Evolutionary conservation across 2,797 vertebrate species (phyloP).

Genomic region (Platalea minor): DNA sequence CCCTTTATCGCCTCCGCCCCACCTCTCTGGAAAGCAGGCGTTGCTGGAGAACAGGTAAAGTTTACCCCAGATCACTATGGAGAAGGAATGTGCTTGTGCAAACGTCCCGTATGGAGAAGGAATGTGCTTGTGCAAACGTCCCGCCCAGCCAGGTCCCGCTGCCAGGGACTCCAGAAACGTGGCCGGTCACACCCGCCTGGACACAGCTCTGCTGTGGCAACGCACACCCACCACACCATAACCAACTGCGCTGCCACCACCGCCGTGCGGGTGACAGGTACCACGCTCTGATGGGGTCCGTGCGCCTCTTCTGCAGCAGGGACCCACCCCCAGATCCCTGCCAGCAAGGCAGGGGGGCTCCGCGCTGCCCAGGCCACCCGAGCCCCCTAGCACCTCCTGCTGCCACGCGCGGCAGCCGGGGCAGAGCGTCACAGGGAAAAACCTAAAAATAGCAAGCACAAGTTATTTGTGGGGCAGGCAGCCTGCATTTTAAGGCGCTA

Average conservation of each 20-base stretch:
- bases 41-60: constrained; percentile 8
- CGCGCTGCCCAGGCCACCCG: fast-evolving
- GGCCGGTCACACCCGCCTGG: not conserved
- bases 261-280: no score
- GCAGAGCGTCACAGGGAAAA: not conserved
- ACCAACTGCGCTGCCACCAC: no score
- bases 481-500: not conserved
- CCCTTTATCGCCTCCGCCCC: not conserved
- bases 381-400: not conserved
- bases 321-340: not conserved
- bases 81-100: constrained; percentile 48
- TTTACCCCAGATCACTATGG: not conserved
- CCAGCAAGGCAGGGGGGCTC: not conserved
- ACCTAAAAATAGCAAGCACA: no score
- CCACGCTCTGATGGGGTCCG: fast-evolving
- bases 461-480: fast-evolving
- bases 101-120: constrained; percentile 12
- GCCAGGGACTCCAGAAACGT: not conserved
- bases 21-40: not conserved
- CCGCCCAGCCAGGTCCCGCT: not conserved
- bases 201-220: fast-evolving
- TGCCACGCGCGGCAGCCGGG: fast-evolving
- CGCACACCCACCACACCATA: fast-evolving
- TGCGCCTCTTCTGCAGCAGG: fast-evolving
- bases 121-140: constrained; percentile 39